Conservation (phyloP, 2,797 vertebrate genomes). For the Notoglanidium macrostoma region DNA sequence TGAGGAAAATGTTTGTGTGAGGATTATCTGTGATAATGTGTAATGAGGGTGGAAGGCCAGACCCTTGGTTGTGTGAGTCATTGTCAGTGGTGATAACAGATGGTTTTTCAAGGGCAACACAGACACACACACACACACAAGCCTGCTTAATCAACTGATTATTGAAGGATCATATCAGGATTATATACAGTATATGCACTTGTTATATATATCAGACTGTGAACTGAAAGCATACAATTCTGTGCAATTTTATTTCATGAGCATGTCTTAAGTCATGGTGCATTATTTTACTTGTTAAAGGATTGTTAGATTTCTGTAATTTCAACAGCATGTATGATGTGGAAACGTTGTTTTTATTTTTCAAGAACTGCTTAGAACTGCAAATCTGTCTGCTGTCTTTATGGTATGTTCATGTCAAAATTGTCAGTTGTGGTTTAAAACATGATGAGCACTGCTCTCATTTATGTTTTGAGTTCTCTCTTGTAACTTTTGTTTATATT, state of each 20-base stretch:
- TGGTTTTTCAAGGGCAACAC: conserved; percentile 65
- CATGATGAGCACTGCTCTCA: background rate
- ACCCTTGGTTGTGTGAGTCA: conserved; percentile 72
- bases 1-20: background rate
- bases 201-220: conserved; percentile 1
- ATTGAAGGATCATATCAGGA: background rate
- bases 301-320: background rate
- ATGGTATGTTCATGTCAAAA: background rate
- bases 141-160: background rate
- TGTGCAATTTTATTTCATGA: too few relatives aligned
- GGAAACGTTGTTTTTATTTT: background rate
- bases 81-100: conserved; percentile 73
- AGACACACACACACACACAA: conserved; percentile 31
- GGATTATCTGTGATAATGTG: background rate
- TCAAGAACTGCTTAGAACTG: background rate
- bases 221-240: background rate
- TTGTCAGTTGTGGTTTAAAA: background rate
- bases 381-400: background rate
- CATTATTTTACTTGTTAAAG: background rate
- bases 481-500: background rate
- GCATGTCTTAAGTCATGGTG: background rate
- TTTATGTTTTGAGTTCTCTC: background rate
- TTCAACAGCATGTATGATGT: background rate
- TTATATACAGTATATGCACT: background rate
- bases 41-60: conserved; percentile 65